These are phyloP conservation scores for Pipistrellus pipistrellus DNA, from an alignment of 2,797 vertebrate species.

Conservation along the genomic window DNA sequence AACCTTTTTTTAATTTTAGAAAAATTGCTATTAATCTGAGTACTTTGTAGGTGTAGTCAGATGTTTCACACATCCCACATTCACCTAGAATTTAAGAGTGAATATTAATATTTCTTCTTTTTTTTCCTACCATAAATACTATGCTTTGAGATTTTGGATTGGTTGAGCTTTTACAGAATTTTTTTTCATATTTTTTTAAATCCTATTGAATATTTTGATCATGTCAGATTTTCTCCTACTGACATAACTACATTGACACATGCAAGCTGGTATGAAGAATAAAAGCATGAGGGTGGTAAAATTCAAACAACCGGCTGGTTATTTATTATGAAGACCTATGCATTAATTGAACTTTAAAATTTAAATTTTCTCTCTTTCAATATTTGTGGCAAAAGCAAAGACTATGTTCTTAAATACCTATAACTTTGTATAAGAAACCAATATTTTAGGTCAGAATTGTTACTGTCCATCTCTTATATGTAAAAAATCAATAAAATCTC, in stretches of 20 bases:
- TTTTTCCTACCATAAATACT: conserved; percentile 61
- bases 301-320: not conserved
- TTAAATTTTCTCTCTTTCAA: conserved; percentile 15
- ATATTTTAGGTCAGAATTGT: not conserved
- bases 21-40: conserved; percentile 6
- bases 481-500: not conserved
- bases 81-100: conserved; percentile 43
- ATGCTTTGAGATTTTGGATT: conserved; percentile 41
- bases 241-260: not conserved
- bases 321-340: conserved; percentile 6
- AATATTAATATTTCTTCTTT: conserved; percentile 56
- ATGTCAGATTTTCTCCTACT: conserved; percentile 41
- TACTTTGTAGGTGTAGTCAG: conserved; percentile 48
- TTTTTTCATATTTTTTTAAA: not conserved
- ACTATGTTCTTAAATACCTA: not conserved
- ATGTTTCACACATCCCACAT: conserved; percentile 68
- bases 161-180: not conserved
- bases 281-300: not conserved
- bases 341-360: conserved; percentile 38
- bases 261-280: not conserved
- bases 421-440: not conserved
- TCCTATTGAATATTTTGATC: conserved; percentile 10
- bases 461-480: not conserved
- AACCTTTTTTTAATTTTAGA: not conserved
- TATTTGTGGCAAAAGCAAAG: not conserved